phyloP scores from a whole-genome alignment of 2,888 invertebrate species.

The Mallateleia sp. region DNA sequence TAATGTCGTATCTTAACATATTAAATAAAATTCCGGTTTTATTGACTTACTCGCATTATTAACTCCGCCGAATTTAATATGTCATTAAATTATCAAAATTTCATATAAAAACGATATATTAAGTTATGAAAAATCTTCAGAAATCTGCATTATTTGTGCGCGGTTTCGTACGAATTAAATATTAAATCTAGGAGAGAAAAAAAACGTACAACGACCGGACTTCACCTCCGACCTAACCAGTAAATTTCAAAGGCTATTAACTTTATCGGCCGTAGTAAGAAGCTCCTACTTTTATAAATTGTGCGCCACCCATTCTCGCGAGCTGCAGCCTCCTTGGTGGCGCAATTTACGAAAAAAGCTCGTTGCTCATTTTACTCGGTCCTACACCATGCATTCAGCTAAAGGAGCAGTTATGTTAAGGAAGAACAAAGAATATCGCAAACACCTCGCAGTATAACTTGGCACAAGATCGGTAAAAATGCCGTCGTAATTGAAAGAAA shows the following conservation, averaged over 20 bases:
- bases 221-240: slow-evolving; percentile 77
- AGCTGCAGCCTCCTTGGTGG: slow-evolving; percentile 76
- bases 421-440: too few species aligned
- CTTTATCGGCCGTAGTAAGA: slow-evolving; percentile 86
- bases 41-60: not conserved
- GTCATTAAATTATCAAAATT: too few species aligned
- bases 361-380: slow-evolving; percentile 86
- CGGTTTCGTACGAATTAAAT: slow-evolving; percentile 46
- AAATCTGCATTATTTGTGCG: slow-evolving; percentile 40
- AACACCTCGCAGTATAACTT: too few species aligned
- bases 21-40: slow-evolving; percentile 27
- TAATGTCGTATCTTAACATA: slow-evolving; percentile 10
- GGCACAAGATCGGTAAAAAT: too few species aligned
- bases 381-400: slow-evolving; percentile 78
- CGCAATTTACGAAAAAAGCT: slow-evolving; percentile 87
- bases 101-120: too few species aligned
- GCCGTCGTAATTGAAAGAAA: too few species aligned
- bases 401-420: too few species aligned
- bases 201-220: slow-evolving; percentile 74
- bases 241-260: slow-evolving; percentile 88
- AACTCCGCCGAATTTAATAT: too few species aligned
- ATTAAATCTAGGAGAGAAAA: slow-evolving; percentile 41
- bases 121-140: too few species aligned
- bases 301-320: slow-evolving; percentile 77
- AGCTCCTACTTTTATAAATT: slow-evolving; percentile 88